These are phyloP conservation scores for Lapara coniferarum DNA, from an alignment of 2,888 invertebrate genomes.

Conservation along the genomic window DNA sequence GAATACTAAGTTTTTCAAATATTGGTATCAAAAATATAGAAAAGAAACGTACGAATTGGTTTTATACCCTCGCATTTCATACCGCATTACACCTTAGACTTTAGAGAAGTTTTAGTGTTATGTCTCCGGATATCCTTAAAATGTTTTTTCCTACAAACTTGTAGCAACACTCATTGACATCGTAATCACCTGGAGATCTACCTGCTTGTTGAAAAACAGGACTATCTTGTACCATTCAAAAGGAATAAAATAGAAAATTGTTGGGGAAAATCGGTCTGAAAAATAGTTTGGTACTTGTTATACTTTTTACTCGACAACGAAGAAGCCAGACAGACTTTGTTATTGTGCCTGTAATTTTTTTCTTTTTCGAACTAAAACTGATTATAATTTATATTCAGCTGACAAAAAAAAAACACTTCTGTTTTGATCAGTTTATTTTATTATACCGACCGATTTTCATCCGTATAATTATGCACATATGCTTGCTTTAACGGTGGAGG, in stretches of 20 bases:
- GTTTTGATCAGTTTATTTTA: no score
- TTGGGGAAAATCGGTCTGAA: not conserved
- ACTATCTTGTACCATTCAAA: slow-evolving; percentile 34
- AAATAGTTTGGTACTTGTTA: not conserved
- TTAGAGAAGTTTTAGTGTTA: slow-evolving; percentile 25
- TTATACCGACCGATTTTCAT: no score
- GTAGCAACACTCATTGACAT: slow-evolving; percentile 31
- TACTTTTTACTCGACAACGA: not conserved
- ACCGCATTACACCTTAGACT: slow-evolving; percentile 12
- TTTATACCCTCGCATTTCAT: slow-evolving; percentile 14
- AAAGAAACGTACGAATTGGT: slow-evolving; percentile 10
- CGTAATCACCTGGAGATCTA: slow-evolving; percentile 29
- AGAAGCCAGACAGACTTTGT: not conserved
- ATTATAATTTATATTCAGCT: no score
- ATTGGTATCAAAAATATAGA: slow-evolving; percentile 17
- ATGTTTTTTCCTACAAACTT: slow-evolving; percentile 42
- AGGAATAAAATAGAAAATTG: not conserved
- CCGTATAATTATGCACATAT: no score
- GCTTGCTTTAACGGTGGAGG: no score
- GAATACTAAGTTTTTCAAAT: not conserved
- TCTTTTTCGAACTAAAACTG: no score
- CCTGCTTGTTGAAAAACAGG: slow-evolving; percentile 34
- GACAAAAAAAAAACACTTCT: no score
- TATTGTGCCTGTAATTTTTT: no score
- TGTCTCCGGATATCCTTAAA: slow-evolving; percentile 40